Percentiles rank a stretch among this genome's conserved stretches.
These are phyloP conservation scores for Andrena fulva DNA, from an alignment of 2,888 invertebrate species.

Conservation along the genomic window DNA sequence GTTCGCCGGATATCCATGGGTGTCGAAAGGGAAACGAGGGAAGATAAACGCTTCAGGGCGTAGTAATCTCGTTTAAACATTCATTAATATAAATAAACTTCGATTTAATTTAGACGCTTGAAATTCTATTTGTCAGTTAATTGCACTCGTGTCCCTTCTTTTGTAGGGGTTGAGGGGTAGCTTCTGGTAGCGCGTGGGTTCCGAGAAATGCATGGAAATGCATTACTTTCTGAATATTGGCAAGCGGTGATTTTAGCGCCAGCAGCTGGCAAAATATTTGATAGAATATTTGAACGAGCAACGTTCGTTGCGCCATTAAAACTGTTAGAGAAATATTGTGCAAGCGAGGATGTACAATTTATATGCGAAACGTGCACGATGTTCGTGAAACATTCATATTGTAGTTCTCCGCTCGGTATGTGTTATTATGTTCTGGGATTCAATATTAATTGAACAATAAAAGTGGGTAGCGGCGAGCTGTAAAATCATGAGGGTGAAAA, in stretches of 20 bases:
- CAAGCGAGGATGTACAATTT: not conserved
- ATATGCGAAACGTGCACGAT: not conserved
- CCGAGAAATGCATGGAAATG: not conserved
- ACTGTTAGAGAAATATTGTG: not conserved
- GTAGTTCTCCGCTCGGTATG: not conserved
- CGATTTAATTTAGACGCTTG: not conserved
- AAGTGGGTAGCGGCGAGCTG: not conserved
- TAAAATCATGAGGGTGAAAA: not conserved
- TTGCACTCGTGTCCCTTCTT: too few relatives aligned
- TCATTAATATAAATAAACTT: not conserved
- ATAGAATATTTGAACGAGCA: not conserved
- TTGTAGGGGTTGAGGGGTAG: not conserved
- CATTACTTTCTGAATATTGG: not conserved
- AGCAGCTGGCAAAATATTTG: not conserved
- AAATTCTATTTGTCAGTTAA: too few relatives aligned
- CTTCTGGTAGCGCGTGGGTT: not conserved
- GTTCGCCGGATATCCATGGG: not conserved
- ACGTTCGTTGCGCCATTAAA: not conserved
- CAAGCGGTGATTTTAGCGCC: not conserved
- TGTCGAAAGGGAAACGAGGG: not conserved
- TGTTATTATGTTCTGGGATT: not conserved
- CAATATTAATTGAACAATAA: conserved; percentile 5
- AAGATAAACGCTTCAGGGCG: not conserved
- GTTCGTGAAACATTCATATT: not conserved
- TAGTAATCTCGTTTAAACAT: not conserved